These are phyloP conservation scores for Dicyrtomina minuta DNA, from an alignment of 2,888 invertebrate species.

Conservation along the genomic window DNA sequence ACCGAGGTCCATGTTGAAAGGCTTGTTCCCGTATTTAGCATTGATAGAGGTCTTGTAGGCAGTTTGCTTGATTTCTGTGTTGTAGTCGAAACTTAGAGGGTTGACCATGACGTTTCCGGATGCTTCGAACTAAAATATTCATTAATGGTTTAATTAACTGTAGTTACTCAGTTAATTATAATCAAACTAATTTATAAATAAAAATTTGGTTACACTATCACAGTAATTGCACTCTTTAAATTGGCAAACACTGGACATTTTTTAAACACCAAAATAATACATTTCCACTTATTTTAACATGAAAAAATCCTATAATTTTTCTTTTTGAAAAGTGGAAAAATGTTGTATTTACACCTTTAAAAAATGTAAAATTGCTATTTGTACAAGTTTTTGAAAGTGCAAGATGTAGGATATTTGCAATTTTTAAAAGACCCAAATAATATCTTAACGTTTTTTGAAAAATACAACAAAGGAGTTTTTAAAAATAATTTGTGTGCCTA, in stretches of 20 bases:
- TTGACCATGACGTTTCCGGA: conserved; percentile 40
- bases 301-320: too few relatives aligned
- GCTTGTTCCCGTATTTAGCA: conserved; percentile 33
- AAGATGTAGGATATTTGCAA: too few relatives aligned
- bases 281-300: background rate
- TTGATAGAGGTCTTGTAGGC: conserved; percentile 34
- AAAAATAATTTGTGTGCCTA: too few relatives aligned
- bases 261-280: background rate
- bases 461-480: too few relatives aligned
- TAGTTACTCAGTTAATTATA: background rate
- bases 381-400: too few relatives aligned
- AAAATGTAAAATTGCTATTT: too few relatives aligned
- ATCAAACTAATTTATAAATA: conserved; percentile 3
- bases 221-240: background rate
- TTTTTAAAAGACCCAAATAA: too few relatives aligned
- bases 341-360: too few relatives aligned
- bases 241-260: background rate
- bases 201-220: background rate
- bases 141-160: conserved; percentile 8
- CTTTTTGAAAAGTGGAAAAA: too few relatives aligned
- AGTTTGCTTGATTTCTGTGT: conserved; percentile 41
- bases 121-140: conserved; percentile 36
- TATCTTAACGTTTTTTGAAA: too few relatives aligned
- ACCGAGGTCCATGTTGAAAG: conserved; percentile 38
- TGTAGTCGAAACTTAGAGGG: conserved; percentile 39